Percentiles rank a stretch among this genome's conserved stretches.
These are phyloP conservation scores for Xiphorhynchus elegans DNA, from an alignment of 2,113 vertebrate species.

Conservation along the genomic window DNA sequence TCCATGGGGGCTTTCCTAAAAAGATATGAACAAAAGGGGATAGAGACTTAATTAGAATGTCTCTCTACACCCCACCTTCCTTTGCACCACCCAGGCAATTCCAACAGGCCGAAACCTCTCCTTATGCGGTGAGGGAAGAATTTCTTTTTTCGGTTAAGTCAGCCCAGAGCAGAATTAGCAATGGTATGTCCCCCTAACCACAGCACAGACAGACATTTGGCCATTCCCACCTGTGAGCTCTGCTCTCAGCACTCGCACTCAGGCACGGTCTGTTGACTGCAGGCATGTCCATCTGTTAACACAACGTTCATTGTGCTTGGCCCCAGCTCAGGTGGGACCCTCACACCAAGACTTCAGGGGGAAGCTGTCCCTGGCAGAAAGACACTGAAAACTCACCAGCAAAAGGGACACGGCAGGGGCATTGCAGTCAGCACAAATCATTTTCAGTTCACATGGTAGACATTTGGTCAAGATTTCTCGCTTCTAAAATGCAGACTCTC, in stretches of 20 bases:
- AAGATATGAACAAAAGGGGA: constrained; percentile 67
- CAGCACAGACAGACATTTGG: constrained; percentile 58
- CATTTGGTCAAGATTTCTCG: neutral
- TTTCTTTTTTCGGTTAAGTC: constrained; percentile 58
- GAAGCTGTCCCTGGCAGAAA: neutral
- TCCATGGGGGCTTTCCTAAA: constrained; percentile 62
- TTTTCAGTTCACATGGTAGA: neutral
- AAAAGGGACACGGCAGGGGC: neutral
- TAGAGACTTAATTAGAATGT: constrained; percentile 70
- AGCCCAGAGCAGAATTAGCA: constrained; percentile 63
- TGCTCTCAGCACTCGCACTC: constrained; percentile 43
- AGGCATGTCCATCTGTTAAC: constrained; percentile 18
- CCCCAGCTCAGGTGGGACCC: constrained; percentile 9
- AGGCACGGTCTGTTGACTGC: neutral
- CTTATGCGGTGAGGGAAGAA: constrained; percentile 57
- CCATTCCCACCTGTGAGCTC: constrained; percentile 66
- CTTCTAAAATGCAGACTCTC: neutral
- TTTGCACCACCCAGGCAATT: constrained; percentile 65
- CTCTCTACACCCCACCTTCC: constrained; percentile 45
- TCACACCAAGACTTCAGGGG: neutral
- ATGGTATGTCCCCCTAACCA: constrained; percentile 65
- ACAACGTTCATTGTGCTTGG: constrained; percentile 17
- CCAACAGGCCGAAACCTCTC: constrained; percentile 50
- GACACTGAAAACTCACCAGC: neutral
- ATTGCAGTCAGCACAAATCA: neutral